Base-by-base conservation (phyloP, 1,140 invertebrate genomes). In the Polypedilum pembai region DNA sequence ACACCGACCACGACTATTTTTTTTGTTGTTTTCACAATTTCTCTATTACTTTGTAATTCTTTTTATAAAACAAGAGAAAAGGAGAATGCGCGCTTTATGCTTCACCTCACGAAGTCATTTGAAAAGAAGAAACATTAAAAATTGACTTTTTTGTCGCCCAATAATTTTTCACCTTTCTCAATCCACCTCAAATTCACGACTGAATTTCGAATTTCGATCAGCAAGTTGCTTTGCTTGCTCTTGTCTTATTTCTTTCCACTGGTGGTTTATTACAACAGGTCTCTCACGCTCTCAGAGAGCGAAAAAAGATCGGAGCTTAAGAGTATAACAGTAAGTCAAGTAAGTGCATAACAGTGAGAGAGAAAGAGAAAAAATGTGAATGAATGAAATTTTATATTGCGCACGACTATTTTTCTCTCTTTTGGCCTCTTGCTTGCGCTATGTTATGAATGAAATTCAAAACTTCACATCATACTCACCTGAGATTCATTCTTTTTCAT, bases 91-190 rank as follows among this genome's bases (percentile, higher is more conserved):
- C 24, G 24, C 1, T 33, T 33, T 33, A 33, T 33, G 24, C 24
- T 33, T 33, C 5, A 33, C 24, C 5, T 33, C 24, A 33, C 5
- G 5, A 33, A 33, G 24, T 33, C 24, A 33, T 3, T 33, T 33
- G 24, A 33, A 33, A 56, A n/a, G 10, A n/a, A 56, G 45, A 56
- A n/a, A 56, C 45, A 56, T 12, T n/a, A 56, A n/a, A 56, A 56
- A 56, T n/a, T 56, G 4, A 10, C 15, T 56, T 56, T 56, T n/a
- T 56, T 56, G 45, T 56, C 45, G n/a, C 12, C 45, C 45, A 18
- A 8, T 69, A 18, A 69, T 69, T 69, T 56, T 69, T 18, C 65
- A 69, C 65, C 65, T 69, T 69, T 69, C 65, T 18, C 65, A 69
- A 69, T 69, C 17, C 17, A 21, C 17, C 65, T 69, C 65, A 69